These are phyloP conservation scores for Sorex araneus DNA, from an alignment of 2,113 vertebrate species.

Conservation along the genomic window DNA sequence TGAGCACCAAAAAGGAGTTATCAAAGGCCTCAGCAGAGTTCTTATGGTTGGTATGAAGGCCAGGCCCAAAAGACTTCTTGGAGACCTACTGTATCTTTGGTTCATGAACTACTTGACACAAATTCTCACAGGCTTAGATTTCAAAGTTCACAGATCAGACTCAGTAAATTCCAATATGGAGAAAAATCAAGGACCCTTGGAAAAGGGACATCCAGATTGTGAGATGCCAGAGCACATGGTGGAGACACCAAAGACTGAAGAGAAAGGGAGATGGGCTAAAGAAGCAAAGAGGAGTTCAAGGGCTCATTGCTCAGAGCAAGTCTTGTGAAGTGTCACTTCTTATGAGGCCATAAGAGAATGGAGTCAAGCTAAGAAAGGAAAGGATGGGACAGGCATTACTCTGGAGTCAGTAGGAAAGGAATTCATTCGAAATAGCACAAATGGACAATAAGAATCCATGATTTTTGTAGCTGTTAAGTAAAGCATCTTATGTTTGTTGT, in stretches of 20 bases:
- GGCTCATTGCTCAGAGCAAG: neutral
- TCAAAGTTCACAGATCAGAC: slow-evolving; percentile 50
- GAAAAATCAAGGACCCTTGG: slow-evolving; percentile 37
- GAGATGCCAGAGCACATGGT: neutral
- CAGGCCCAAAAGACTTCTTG: neutral
- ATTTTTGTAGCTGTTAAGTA: neutral
- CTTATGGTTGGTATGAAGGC: neutral
- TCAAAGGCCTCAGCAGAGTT: neutral
- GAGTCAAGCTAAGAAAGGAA: neutral
- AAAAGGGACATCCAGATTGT: neutral
- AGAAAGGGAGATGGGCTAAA: slow-evolving; percentile 10
- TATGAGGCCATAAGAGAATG: neutral
- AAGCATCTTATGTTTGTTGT: neutral
- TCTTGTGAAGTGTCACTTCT: neutral
- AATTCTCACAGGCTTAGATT: slow-evolving; percentile 14
- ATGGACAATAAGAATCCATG: neutral
- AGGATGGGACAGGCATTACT: neutral
- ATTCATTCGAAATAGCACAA: neutral
- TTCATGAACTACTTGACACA: slow-evolving; percentile 6
- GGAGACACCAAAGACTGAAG: neutral
- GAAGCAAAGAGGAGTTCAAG: neutral
- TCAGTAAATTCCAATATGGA: slow-evolving; percentile 14
- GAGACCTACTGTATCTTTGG: neutral
- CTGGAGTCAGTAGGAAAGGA: neutral
- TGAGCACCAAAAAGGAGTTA: neutral